A percentile compares a stretch with the other conserved stretches of the same genome.
These are phyloP conservation scores for Tetragnatha montana DNA, from an alignment of 2,888 invertebrate species.

Conservation along the genomic window DNA sequence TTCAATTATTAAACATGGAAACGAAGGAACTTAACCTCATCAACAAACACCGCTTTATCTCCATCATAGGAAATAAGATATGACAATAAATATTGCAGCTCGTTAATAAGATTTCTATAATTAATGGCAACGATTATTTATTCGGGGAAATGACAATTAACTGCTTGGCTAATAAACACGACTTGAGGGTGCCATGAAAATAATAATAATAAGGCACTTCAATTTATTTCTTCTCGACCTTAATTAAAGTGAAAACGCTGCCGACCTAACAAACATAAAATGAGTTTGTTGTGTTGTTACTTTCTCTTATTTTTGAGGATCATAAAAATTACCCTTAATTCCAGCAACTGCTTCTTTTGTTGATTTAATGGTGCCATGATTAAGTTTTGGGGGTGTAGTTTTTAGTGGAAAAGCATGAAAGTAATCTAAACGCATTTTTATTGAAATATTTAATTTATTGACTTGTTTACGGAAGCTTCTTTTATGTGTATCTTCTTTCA, in stretches of 20 bases:
- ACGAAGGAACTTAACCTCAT: background rate
- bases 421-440: too few species aligned
- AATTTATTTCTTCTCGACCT: background rate
- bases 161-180: too few species aligned
- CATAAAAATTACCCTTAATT: too few species aligned
- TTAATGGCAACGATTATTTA: background rate
- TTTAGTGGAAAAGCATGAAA: too few species aligned
- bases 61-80: background rate
- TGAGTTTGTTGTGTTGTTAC: background rate
- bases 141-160: background rate
- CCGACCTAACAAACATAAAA: background rate
- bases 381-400: too few species aligned
- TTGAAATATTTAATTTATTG: too few species aligned
- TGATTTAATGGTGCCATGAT: too few species aligned
- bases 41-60: background rate
- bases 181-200: too few species aligned
- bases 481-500: too few species aligned
- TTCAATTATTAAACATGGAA: background rate
- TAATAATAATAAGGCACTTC: too few species aligned
- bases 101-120: background rate
- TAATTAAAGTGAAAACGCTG: background rate
- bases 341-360: too few species aligned
- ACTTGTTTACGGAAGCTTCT: too few species aligned
- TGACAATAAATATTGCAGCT: background rate
- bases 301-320: background rate